Base-by-base conservation (phyloP, 2,113 vertebrate species). In the Onychostruthus taczanowskii region DNA sequence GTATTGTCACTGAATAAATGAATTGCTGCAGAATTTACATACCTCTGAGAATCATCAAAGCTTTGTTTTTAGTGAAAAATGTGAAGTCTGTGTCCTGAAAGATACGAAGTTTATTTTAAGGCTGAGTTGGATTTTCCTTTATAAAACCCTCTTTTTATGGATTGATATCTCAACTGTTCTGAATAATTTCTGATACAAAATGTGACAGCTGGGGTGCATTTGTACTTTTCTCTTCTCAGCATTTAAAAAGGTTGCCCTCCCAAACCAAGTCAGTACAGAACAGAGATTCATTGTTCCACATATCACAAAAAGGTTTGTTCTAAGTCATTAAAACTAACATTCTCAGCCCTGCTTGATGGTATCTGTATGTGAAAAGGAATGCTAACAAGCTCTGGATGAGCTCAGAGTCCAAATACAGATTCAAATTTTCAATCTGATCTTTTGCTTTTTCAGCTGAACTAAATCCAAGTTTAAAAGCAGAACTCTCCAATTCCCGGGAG, bases 51-150 rank as follows among this genome's bases (percentile, higher is more conserved):
- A 85, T 95, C 94, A 96, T 69, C 83, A 88, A 87, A 96, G 94
- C 87, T 90, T 84, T 97, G 94, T 90, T 93, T 96, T 97, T 91
- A 53, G 82, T 93, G 55, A 90, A 77, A 96, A 97, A 96, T 93
- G 90, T 96, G 77, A 85, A 94, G 84, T 75, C 83, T 94, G 79
- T 85, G 58, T 58, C 84, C 85, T 91, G 93, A 86, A 96, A 96
- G 79, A 90, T 77, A 93, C 0, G 75, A 93, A 85, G 69, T 89
- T 95, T 92, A 75, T 90, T 97, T 96, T 89, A 90, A 96, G 90
- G 56, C 83, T 93, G 86, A 95, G 59, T 76, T 93, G 86, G 73
- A 52, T 95, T 95, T 91, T 62, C 49, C 24, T 83, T 94, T 91
- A 70, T 47, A 87, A 95, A 87, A 3, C 13, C 17, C 4, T 69